phyloP scores from a whole-genome alignment of 2,888 invertebrate genomes.

The Xestia sexstrigata region DNA sequence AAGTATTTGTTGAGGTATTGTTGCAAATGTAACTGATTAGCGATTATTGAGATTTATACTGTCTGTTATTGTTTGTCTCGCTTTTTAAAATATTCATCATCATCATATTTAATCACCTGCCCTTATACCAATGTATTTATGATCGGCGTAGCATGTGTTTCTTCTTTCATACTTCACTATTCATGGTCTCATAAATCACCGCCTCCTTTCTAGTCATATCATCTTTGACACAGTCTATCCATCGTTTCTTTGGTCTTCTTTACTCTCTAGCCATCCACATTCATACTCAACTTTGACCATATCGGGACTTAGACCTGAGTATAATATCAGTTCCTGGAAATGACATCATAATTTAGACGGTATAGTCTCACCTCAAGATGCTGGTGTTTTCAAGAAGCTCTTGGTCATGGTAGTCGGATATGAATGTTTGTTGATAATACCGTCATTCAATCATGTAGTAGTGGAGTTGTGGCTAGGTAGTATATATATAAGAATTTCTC shows the following conservation, averaged over 20 bases:
- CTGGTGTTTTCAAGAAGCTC: background rate
- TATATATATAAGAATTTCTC: no score
- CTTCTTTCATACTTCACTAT: background rate
- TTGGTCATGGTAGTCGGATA: background rate
- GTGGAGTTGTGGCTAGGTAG: background rate
- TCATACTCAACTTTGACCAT: background rate
- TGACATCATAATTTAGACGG: background rate
- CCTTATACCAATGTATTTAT: background rate
- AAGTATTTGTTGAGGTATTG: conserved; percentile 3
- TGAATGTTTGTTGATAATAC: background rate
- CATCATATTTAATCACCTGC: background rate
- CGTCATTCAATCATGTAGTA: conserved; percentile 6
- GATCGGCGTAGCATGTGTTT: background rate
- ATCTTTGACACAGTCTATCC: background rate
- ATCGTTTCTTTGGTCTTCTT: background rate
- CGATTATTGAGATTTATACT: background rate
- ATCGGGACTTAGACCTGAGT: background rate
- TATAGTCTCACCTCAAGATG: background rate
- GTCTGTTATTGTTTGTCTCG: background rate
- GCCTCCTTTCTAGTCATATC: background rate
- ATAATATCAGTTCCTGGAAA: background rate
- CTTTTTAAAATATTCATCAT: background rate
- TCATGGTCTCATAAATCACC: background rate
- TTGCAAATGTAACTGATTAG: background rate
- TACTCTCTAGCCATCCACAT: background rate